Evolutionary conservation across 2,797 vertebrate genomes (phyloP).

Genomic region (Falco berigora): DNA sequence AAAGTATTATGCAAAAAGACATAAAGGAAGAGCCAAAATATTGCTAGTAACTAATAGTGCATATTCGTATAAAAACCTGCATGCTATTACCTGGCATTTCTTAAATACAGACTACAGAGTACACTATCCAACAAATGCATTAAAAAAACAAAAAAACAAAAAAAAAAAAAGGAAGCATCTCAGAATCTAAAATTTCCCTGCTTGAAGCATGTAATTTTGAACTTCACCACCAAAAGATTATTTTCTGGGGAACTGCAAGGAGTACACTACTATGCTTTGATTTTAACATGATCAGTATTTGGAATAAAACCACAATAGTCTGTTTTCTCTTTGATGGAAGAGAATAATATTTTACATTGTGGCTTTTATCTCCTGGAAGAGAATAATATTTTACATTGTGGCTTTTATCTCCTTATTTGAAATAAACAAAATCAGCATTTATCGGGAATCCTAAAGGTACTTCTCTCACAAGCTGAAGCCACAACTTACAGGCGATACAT

Average conservation of each 20-base stretch:
- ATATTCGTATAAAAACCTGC: not conserved
- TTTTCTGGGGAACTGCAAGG: not conserved
- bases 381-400: not conserved
- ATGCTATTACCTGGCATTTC: not conserved
- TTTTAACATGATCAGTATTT: not conserved
- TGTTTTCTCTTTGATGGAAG: not conserved
- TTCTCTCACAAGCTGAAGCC: constrained; percentile 21
- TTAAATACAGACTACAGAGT: not conserved
- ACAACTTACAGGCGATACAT: constrained; percentile 47
- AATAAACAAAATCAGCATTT: constrained; percentile 12
- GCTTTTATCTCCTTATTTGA: constrained; percentile 1
- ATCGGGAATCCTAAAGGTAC: constrained; percentile 16
- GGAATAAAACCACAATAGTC: not conserved
- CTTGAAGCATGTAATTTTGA: not conserved
- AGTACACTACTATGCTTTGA: not conserved
- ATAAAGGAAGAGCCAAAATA: not conserved
- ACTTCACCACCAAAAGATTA: not conserved
- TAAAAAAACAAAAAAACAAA: too few relatives aligned
- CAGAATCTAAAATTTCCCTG: not conserved
- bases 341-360: not conserved
- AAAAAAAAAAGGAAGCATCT: too few relatives aligned
- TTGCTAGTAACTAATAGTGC: not conserved
- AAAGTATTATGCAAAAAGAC: not conserved
- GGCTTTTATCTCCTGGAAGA: constrained; percentile 2
- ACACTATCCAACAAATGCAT: not conserved